These are phyloP conservation scores for Ageneiosus marmoratus DNA, from an alignment of 2,113 vertebrate genomes.

Conservation along the genomic window DNA sequence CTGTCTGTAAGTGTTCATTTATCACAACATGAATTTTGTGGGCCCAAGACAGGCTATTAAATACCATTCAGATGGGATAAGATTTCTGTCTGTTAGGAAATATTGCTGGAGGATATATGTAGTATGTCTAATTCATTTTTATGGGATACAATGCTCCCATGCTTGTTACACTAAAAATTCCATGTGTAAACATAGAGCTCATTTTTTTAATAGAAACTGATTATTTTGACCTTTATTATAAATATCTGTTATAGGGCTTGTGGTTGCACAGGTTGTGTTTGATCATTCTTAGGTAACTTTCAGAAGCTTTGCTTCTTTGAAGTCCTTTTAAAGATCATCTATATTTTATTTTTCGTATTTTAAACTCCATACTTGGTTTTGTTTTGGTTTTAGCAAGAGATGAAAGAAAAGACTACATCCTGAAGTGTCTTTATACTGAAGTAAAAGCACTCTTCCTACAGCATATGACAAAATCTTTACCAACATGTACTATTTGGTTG, in stretches of 20 bases:
- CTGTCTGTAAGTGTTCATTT: background rate
- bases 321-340: background rate
- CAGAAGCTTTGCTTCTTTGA: background rate
- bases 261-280: background rate
- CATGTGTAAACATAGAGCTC: background rate
- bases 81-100: background rate
- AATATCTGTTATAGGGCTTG: background rate
- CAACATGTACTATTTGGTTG: background rate
- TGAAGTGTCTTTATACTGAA: background rate
- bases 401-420: background rate
- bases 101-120: background rate
- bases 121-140: background rate
- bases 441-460: background rate
- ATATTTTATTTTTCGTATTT: background rate
- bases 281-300: background rate
- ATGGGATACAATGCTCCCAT: background rate
- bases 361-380: background rate
- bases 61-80: background rate
- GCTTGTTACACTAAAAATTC: background rate
- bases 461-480: background rate
- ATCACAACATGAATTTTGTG: constrained; percentile 14
- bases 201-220: constrained; percentile 1
- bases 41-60: background rate
- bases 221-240: background rate
- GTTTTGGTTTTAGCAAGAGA: background rate